A percentile compares a stretch with the other conserved stretches of the same genome.
These are phyloP conservation scores for Scaptomyza pallida DNA, from an alignment of 1,140 invertebrate genomes.

Conservation along the genomic window DNA sequence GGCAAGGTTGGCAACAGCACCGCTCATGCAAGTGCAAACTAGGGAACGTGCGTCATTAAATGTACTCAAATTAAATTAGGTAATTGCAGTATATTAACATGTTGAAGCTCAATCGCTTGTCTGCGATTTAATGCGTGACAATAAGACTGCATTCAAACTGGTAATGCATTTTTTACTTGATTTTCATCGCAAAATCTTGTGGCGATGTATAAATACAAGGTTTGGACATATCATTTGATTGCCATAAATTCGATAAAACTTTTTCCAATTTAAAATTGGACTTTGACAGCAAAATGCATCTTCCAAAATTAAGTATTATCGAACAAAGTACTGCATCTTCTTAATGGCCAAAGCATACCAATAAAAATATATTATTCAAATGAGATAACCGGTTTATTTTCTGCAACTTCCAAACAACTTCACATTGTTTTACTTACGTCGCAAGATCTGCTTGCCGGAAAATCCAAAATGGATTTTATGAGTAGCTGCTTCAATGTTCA, in stretches of 20 bases:
- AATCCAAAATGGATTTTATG: slow-evolving; percentile 52
- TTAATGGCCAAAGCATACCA: slow-evolving; percentile 20
- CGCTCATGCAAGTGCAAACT: slow-evolving; percentile 58
- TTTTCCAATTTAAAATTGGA: too few relatives aligned
- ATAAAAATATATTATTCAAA: slow-evolving; percentile 32
- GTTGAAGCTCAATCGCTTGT: not conserved
- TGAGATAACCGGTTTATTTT: slow-evolving; percentile 48
- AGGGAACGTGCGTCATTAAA: slow-evolving; percentile 56
- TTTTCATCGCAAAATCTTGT: too few relatives aligned
- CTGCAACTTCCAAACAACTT: slow-evolving; percentile 50
- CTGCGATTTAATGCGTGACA: slow-evolving; percentile 29
- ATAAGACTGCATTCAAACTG: slow-evolving; percentile 26
- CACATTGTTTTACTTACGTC: slow-evolving; percentile 23
- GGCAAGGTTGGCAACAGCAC: slow-evolving; percentile 47
- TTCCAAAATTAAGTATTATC: slow-evolving; percentile 46
- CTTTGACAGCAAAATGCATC: too few relatives aligned
- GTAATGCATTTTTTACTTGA: too few relatives aligned
- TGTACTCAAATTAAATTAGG: slow-evolving; percentile 6
- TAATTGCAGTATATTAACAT: slow-evolving; percentile 32
- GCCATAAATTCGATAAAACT: too few relatives aligned
- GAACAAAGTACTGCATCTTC: slow-evolving; percentile 9
- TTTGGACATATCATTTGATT: too few relatives aligned
- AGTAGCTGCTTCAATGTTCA: slow-evolving; percentile 33
- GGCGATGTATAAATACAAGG: too few relatives aligned
- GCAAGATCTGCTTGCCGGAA: slow-evolving; percentile 47